Percentiles rank a stretch among this genome's conserved stretches.
Conservation (phyloP, 2,797 vertebrate genomes). For the Poecilia velifera region DNA sequence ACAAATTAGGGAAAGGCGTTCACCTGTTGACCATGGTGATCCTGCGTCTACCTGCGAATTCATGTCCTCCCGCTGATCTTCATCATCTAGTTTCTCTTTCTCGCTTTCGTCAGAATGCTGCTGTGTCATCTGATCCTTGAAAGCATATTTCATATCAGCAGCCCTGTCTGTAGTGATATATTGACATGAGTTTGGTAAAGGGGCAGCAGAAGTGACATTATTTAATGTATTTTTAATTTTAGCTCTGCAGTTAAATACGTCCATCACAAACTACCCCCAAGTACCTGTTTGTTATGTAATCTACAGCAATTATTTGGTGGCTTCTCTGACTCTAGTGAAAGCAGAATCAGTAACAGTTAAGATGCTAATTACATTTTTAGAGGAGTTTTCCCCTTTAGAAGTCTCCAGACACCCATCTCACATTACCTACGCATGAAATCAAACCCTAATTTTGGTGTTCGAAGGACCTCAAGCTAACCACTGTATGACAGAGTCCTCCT, state of each 20-base stretch:
- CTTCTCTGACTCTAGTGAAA: not conserved
- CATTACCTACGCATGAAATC: not conserved
- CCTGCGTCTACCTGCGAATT: not conserved
- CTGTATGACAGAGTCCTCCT: not conserved
- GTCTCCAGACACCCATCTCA: no score
- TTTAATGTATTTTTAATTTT: conserved; percentile 4
- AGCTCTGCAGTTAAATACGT: not conserved
- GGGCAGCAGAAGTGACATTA: not conserved
- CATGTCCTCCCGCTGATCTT: not conserved
- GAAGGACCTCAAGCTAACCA: not conserved
- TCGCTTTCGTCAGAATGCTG: conserved; percentile 6
- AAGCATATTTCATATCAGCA: conserved; percentile 4
- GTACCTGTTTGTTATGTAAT: not conserved
- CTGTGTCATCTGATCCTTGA: conserved; percentile 1
- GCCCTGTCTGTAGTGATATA: conserved; percentile 4
- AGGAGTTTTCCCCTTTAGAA: not conserved
- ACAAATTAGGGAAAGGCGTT: not conserved
- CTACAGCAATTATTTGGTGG: not conserved
- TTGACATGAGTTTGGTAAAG: conserved; percentile 1
- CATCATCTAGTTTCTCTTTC: conserved; percentile 3
- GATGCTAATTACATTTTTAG: not conserved
- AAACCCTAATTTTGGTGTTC: not conserved
- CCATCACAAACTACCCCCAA: not conserved
- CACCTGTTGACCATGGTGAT: not conserved
- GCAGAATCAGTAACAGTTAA: conserved; percentile 1